Conservation (phyloP, 2,888 invertebrate species). For the Druceiella hillmani region DNA sequence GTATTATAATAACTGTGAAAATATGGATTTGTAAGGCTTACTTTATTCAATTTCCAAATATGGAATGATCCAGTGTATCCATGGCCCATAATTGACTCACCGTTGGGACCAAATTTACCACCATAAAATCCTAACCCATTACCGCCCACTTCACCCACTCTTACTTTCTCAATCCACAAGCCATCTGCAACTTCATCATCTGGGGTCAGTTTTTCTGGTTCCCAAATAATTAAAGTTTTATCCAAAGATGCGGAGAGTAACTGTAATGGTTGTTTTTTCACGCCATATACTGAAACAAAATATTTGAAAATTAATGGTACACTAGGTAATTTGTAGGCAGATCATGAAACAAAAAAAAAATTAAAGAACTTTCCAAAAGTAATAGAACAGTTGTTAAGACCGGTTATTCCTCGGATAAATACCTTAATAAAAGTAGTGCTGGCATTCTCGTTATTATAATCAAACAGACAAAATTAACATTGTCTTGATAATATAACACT, state of each 20-base stretch:
- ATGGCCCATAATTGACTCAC: conserved; percentile 70
- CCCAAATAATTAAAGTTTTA: conserved; percentile 90
- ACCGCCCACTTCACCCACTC: conserved; percentile 91
- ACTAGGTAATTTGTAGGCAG: no score
- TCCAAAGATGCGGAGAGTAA: conserved; percentile 88
- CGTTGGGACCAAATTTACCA: conserved; percentile 68
- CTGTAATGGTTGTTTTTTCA: conserved; percentile 34
- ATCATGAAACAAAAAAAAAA: no score
- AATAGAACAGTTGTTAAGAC: no score
- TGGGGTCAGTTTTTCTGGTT: conserved; percentile 40
- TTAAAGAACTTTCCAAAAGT: no score
- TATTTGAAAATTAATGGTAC: no score
- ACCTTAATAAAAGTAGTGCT: no score
- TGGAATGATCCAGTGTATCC: conserved; percentile 93
- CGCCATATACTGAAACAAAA: conserved; percentile 22
- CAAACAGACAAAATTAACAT: no score
- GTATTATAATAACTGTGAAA: no score
- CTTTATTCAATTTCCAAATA: conserved; percentile 64
- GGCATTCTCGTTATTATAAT: no score
- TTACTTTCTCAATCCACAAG: conserved; percentile 76
- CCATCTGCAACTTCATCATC: conserved; percentile 44
- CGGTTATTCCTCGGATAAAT: no score
- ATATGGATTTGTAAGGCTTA: conserved; percentile 29
- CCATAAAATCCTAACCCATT: conserved; percentile 93
- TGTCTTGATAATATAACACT: no score